Percentiles rank a stretch among this genome's conserved stretches.
Conservation (phyloP, 2,888 invertebrate genomes). For the Ischnus inquisitorius region DNA sequence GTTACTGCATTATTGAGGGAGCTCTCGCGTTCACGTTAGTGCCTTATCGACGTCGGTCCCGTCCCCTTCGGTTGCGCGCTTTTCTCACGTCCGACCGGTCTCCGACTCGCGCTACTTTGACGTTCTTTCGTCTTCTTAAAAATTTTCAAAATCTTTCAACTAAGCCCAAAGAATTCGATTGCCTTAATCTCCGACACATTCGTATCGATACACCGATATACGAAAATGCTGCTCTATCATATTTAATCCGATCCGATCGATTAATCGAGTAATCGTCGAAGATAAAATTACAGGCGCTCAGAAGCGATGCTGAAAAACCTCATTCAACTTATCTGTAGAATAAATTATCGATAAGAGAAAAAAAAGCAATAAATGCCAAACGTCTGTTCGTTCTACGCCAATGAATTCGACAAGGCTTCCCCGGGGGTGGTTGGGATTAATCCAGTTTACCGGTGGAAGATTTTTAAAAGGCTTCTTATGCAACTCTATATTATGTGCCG, state of each 20-base stretch:
- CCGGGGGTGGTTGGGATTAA: conserved; percentile 82
- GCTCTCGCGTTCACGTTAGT: conserved; percentile 32
- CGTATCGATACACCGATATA: neutral
- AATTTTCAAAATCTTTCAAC: neutral
- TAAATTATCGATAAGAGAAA: conserved; percentile 21
- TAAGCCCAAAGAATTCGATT: too few species aligned
- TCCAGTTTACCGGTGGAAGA: conserved; percentile 84
- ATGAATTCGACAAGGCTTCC: conserved; percentile 83
- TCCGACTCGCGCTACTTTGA: conserved; percentile 41
- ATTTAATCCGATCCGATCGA: neutral
- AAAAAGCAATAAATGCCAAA: conserved; percentile 28
- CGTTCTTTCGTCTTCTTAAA: conserved; percentile 1
- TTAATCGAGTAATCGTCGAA: neutral
- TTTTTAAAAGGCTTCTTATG: conserved; percentile 83
- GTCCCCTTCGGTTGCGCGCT: conserved; percentile 25
- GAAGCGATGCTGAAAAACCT: neutral
- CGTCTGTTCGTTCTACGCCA: conserved; percentile 77
- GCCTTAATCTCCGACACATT: neutral
- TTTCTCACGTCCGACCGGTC: conserved; percentile 27
- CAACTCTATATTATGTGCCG: conserved; percentile 80
- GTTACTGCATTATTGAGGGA: conserved; percentile 70
- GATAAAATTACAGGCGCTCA: neutral
- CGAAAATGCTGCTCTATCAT: neutral
- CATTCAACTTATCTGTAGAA: neutral
- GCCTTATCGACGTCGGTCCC: conserved; percentile 55